Percentiles rank a stretch among this genome's conserved stretches.
These are phyloP conservation scores for Entelurus aequoreus DNA, from an alignment of 2,113 vertebrate genomes.

Conservation along the genomic window DNA sequence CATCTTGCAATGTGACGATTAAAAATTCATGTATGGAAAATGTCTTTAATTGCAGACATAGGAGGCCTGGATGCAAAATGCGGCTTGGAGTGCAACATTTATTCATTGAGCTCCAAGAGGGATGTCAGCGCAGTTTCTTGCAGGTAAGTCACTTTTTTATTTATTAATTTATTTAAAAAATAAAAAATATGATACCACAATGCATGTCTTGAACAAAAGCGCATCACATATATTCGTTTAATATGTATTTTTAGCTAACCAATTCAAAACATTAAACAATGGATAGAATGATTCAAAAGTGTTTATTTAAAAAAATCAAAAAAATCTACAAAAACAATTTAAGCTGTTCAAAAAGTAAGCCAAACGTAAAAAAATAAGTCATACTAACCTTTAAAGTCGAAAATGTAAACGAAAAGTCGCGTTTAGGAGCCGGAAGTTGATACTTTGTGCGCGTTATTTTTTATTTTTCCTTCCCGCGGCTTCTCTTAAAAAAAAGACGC, in stretches of 20 bases:
- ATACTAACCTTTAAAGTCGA: constrained; percentile 13
- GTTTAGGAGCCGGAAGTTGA: neutral
- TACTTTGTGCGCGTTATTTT: constrained; percentile 18
- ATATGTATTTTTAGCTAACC: neutral
- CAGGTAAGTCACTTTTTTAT: constrained; percentile 50
- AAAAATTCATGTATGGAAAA: constrained; percentile 72
- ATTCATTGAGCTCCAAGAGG: constrained; percentile 9
- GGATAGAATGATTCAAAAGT: neutral
- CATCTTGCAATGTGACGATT: constrained; percentile 59
- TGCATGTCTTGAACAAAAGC: neutral
- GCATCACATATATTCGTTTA: neutral
- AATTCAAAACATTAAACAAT: constrained; percentile 3
- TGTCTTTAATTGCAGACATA: constrained; percentile 55
- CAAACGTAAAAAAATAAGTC: neutral
- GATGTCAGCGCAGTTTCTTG: constrained; percentile 44
- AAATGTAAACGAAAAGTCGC: neutral
- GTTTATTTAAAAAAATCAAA: neutral
- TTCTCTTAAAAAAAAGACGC: constrained; percentile 11
- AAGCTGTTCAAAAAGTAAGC: neutral
- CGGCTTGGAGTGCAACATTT: constrained; percentile 11
- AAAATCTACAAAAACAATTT: neutral
- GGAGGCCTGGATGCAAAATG: constrained; percentile 40
- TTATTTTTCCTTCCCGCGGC: constrained; percentile 27
- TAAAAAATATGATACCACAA: neutral
- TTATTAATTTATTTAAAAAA: too few species aligned